A percentile compares a stretch with the other conserved stretches of the same genome.
These are phyloP conservation scores for Manacus vitellinus DNA, from an alignment of 2,113 vertebrate genomes.

Conservation along the genomic window DNA sequence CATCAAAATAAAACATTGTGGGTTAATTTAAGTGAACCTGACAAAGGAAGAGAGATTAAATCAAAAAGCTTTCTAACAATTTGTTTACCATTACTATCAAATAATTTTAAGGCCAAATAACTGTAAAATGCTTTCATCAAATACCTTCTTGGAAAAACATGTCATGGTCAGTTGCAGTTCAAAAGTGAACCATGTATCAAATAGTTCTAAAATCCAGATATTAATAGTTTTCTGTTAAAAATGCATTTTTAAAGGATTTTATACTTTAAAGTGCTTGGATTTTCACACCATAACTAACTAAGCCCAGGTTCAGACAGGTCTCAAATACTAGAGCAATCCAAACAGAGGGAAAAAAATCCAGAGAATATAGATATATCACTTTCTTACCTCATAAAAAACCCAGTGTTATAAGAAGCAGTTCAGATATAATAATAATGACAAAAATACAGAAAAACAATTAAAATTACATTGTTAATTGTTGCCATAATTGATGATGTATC, in stretches of 20 bases:
- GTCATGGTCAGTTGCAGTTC: not conserved
- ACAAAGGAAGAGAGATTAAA: not conserved
- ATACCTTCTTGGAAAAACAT: not conserved
- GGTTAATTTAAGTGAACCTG: not conserved
- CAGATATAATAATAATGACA: not conserved
- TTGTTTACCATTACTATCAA: not conserved
- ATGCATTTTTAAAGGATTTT: not conserved
- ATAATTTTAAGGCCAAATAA: not conserved
- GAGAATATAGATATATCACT: not conserved
- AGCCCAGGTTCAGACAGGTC: too few species aligned
- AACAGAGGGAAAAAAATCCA: not conserved
- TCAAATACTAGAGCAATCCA: not conserved
- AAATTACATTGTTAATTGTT: not conserved
- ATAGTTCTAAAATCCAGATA: not conserved
- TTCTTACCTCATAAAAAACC: not conserved
- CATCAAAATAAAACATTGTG: not conserved
- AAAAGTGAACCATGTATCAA: not conserved
- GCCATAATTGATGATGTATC: not conserved
- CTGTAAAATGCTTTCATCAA: not conserved
- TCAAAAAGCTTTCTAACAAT: not conserved
- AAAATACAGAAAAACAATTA: not conserved
- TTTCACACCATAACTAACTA: not conserved
- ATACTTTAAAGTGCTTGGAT: not conserved
- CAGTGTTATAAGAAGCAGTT: not conserved
- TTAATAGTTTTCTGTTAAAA: not conserved